Evolutionary conservation across 1,140 invertebrate species (phyloP).

Genomic region (Micrasema longulum): DNA sequence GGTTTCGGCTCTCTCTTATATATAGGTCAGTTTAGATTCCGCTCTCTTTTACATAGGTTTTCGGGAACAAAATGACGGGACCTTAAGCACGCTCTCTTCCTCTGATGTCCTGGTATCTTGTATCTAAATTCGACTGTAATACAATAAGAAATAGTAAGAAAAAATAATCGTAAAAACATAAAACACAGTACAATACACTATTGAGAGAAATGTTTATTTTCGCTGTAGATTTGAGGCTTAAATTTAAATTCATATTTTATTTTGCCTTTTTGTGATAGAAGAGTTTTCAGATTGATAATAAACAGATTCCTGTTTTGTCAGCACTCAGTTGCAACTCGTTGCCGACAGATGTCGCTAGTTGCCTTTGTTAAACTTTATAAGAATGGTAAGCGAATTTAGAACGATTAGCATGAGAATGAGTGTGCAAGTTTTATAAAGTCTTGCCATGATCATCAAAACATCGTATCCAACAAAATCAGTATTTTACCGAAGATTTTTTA

Average conservation of each 20-base stretch:
- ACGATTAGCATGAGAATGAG: background rate
- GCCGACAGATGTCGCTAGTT: conserved; percentile 12
- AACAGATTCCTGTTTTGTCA: background rate
- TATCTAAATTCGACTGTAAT: too few species aligned
- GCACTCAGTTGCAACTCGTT: background rate
- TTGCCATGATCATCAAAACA: too few species aligned
- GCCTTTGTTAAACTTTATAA: background rate
- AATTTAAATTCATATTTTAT: conserved; percentile 39
- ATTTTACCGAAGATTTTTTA: too few species aligned
- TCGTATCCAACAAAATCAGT: too few species aligned
- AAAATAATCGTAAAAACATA: too few species aligned
- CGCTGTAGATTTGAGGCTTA: conserved; percentile 45
- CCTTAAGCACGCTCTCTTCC: too few species aligned
- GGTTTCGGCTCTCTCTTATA: too few species aligned
- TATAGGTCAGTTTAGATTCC: too few species aligned
- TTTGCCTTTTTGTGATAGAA: background rate
- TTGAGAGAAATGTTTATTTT: background rate
- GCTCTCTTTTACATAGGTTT: too few species aligned
- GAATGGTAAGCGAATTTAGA: too few species aligned
- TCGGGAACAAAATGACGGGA: too few species aligned
- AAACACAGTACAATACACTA: background rate
- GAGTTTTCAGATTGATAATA: background rate
- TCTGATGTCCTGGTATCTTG: too few species aligned
- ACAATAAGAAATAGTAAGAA: background rate
- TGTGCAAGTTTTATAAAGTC: background rate